phyloP scores from a whole-genome alignment of 2,113 vertebrate species.

The Lampris megalopsis region DNA sequence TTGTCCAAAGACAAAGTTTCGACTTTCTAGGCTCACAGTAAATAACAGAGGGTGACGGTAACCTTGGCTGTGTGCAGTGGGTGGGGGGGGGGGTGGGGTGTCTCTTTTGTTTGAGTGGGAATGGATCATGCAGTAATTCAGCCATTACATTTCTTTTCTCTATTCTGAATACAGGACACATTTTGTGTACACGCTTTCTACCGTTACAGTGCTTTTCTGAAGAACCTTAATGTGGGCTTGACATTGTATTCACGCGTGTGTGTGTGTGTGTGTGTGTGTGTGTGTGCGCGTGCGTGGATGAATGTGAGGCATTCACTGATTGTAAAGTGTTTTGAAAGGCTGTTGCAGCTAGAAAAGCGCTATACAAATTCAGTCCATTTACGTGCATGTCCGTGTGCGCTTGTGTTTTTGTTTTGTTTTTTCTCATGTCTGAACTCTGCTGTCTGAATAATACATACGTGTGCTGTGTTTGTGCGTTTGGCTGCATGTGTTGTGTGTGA shows the following conservation, averaged over 20 bases:
- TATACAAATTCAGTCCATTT: no score
- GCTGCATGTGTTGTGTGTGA: constrained; percentile 3
- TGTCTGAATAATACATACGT: no score
- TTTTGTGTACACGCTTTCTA: background rate
- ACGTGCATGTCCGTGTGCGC: no score
- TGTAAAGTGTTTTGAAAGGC: no score
- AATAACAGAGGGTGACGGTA: constrained; percentile 11
- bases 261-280: constrained; percentile 8
- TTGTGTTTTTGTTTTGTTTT: no score
- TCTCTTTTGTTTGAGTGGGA: constrained; percentile 6
- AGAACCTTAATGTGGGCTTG: no score
- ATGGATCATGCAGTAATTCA: background rate
- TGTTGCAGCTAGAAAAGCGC: no score
- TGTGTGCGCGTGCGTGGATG: background rate
- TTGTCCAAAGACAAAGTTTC: background rate
- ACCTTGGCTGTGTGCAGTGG: constrained; percentile 2
- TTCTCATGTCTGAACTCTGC: no score
- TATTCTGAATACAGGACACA: background rate
- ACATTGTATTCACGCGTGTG: background rate
- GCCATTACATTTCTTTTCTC: background rate
- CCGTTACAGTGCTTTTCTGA: background rate
- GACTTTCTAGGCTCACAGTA: background rate
- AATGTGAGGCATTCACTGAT: no score
- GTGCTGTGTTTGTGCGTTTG: background rate
- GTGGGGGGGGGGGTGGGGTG: background rate